Percentiles rank a stretch among this genome's conserved stretches.
Evolutionary conservation across 1,140 invertebrate species (phyloP).

Genomic region (Pollicipes pollicipes): DNA sequence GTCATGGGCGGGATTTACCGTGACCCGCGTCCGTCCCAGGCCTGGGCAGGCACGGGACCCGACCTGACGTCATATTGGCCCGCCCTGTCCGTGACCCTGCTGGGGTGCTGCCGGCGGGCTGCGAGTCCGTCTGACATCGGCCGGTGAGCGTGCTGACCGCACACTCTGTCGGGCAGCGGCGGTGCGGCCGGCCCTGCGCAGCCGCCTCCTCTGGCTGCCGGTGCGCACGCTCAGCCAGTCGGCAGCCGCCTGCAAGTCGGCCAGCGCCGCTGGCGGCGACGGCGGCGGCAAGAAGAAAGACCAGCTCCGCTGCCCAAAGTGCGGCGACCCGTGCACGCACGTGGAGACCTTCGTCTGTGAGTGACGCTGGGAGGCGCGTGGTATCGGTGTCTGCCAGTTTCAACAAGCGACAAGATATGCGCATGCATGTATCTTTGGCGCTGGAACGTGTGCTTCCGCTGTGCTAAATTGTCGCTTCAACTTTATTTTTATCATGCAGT

Average conservation of each 20-base stretch:
- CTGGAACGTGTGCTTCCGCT: no score
- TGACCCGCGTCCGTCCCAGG: no score
- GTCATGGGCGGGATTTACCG: neutral
- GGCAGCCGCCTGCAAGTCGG: neutral
- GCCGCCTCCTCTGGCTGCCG: neutral
- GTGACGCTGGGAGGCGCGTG: conserved; percentile 30
- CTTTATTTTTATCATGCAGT: no score
- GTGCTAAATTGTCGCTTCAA: no score
- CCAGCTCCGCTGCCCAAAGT: neutral
- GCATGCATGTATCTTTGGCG: conserved; percentile 56
- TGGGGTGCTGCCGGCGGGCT: no score
- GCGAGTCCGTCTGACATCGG: no score
- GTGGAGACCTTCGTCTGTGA: conserved; percentile 23
- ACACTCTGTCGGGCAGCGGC: no score
- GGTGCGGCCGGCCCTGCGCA: neutral
- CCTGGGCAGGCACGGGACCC: no score
- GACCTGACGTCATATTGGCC: no score
- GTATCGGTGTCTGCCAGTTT: neutral
- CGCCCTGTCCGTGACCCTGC: no score
- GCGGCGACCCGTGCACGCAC: conserved; percentile 1
- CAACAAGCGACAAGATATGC: neutral
- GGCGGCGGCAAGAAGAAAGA: neutral
- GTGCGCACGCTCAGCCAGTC: neutral
- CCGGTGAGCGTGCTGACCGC: conserved; percentile 37
- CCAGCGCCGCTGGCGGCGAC: conserved; percentile 36